phyloP scores from a whole-genome alignment of 2,797 vertebrate species.

The Notamacropus eugenii region DNA sequence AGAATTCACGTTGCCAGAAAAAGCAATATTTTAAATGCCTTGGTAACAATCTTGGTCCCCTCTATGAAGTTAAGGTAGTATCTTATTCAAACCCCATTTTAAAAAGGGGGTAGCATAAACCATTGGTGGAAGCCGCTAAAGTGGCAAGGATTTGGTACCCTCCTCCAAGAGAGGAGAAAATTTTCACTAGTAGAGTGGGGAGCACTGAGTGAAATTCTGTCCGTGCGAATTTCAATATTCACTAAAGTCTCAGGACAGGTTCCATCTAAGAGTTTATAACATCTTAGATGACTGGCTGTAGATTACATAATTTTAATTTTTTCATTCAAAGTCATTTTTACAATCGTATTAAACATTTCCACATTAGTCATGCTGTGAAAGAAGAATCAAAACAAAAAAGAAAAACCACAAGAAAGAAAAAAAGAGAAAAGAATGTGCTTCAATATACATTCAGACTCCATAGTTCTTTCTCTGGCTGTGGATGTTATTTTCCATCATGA shows the following conservation, averaged over 20 bases:
- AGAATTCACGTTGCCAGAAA: not conserved
- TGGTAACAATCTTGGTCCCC: not conserved
- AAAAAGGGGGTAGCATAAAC: not conserved
- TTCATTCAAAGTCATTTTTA: too few relatives aligned
- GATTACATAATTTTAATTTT: not conserved
- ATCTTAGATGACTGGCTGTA: not conserved
- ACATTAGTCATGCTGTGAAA: too few relatives aligned
- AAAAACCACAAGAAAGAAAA: too few relatives aligned
- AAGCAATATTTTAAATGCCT: not conserved
- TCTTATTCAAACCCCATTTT: not conserved
- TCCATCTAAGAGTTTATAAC: not conserved
- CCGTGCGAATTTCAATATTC: not conserved
- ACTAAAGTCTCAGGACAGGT: too few relatives aligned
- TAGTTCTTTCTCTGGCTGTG: too few relatives aligned
- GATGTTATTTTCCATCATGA: too few relatives aligned
- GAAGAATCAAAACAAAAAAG: too few relatives aligned
- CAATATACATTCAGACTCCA: too few relatives aligned
- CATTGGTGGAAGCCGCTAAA: not conserved
- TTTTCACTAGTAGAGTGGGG: not conserved
- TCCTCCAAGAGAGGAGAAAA: not conserved
- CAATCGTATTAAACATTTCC: too few relatives aligned
- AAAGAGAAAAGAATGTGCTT: too few relatives aligned
- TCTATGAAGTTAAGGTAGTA: not conserved
- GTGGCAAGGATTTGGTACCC: not conserved
- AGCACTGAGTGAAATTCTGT: not conserved